These are phyloP conservation scores for Pseudachorutes palmiensis DNA, from an alignment of 1,140 invertebrate genomes.

Conservation along the genomic window DNA sequence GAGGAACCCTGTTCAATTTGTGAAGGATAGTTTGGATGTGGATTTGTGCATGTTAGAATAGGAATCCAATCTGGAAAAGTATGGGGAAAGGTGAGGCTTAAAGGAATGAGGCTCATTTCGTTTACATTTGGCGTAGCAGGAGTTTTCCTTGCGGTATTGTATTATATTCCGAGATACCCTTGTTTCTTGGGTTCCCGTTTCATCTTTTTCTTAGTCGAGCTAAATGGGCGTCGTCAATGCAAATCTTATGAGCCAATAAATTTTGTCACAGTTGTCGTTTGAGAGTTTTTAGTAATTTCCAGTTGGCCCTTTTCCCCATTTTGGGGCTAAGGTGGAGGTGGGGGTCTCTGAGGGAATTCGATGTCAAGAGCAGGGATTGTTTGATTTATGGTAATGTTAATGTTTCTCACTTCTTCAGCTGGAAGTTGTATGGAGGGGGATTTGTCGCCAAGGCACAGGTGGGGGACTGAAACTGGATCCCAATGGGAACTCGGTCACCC, in stretches of 20 bases:
- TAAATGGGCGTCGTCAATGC: conserved; percentile 8
- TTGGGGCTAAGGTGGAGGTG: not conserved
- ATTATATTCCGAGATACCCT: no score
- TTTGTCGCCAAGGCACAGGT: conserved; percentile 17
- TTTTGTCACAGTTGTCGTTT: conserved; percentile 40
- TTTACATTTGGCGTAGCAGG: no score
- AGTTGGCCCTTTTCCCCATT: conserved; percentile 36
- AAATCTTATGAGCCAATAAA: conserved; percentile 40
- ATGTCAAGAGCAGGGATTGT: conserved; percentile 37
- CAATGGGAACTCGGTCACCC: not conserved
- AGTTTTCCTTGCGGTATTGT: no score
- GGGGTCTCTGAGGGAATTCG: conserved; percentile 32
- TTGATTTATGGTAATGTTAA: conserved; percentile 40
- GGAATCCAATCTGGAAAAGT: not conserved
- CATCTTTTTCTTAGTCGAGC: not conserved
- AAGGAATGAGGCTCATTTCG: no score
- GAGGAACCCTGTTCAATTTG: not conserved
- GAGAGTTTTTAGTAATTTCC: conserved; percentile 39
- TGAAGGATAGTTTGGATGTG: not conserved
- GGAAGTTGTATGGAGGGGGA: not conserved
- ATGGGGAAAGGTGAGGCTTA: not conserved
- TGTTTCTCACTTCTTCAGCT: conserved; percentile 21
- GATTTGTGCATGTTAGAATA: not conserved
- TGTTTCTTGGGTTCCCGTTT: no score
- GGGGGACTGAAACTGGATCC: conserved; percentile 18